Evolutionary conservation across 2,888 invertebrate species (phyloP).

Genomic region (Venusia cambrica): DNA sequence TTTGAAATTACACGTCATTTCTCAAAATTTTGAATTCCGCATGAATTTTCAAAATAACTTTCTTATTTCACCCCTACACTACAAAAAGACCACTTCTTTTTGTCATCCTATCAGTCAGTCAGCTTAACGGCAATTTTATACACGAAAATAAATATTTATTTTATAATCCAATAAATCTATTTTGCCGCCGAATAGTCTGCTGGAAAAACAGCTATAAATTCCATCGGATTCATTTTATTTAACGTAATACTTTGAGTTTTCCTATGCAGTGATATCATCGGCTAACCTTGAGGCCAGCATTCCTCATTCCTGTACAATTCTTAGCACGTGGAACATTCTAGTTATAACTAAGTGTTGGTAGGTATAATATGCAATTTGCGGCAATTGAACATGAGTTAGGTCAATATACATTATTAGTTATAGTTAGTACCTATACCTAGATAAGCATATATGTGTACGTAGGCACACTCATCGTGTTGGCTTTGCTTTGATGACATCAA

Average conservation of each 20-base stretch:
- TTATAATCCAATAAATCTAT: slow-evolving; percentile 18
- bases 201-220: slow-evolving; percentile 20
- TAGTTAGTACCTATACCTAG: slow-evolving; percentile 20
- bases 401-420: slow-evolving; percentile 39
- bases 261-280: slow-evolving; percentile 53
- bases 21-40: no score
- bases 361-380: slow-evolving; percentile 40
- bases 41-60: no score
- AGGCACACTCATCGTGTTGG: neutral
- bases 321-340: slow-evolving; percentile 53
- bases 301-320: slow-evolving; percentile 41
- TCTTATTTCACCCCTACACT: no score
- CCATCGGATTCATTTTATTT: slow-evolving; percentile 20
- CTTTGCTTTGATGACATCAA: no score
- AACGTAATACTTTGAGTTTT: slow-evolving; percentile 42
- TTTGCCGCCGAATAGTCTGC: slow-evolving; percentile 32
- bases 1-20: no score
- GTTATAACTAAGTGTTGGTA: slow-evolving; percentile 47
- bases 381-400: slow-evolving; percentile 52
- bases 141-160: no score
- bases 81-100: no score
- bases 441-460: no score
- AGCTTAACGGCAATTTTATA: no score
- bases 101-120: no score
- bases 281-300: slow-evolving; percentile 61